These are phyloP conservation scores for Achatina immaculata DNA, from an alignment of 1,140 invertebrate species.

Conservation along the genomic window DNA sequence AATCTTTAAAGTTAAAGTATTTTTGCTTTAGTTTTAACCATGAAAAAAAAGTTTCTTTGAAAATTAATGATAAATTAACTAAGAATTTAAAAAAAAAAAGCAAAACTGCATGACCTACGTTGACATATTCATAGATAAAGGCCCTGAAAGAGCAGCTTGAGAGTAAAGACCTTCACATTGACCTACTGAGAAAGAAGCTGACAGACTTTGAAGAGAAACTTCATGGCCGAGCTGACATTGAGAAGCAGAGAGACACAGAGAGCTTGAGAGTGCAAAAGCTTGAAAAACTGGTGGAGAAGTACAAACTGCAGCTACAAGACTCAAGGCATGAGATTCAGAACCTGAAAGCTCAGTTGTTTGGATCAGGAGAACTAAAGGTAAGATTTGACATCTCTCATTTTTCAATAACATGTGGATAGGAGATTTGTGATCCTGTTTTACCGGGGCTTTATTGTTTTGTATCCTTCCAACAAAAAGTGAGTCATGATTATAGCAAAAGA, in stretches of 20 bases:
- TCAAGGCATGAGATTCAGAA: constrained; percentile 63
- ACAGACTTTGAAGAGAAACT: constrained; percentile 65
- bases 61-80: too few relatives aligned
- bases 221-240: constrained; percentile 59
- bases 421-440: too few relatives aligned
- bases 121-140: constrained; percentile 72
- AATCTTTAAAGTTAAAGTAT: too few relatives aligned
- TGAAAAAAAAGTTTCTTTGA: too few relatives aligned
- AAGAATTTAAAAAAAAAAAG: too few relatives aligned
- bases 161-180: constrained; percentile 90
- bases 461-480: too few relatives aligned
- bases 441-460: too few relatives aligned
- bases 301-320: constrained; percentile 65
- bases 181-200: constrained; percentile 86
- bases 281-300: constrained; percentile 66
- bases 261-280: constrained; percentile 61
- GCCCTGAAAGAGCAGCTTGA: constrained; percentile 89
- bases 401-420: too few relatives aligned
- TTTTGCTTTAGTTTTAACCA: too few relatives aligned
- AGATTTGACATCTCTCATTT: constrained; percentile 5
- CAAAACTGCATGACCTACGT: too few relatives aligned
- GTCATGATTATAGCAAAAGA: too few relatives aligned
- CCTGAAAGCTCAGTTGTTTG: constrained; percentile 67
- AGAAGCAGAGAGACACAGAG: constrained; percentile 65
- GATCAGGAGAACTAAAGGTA: constrained; percentile 66